Conservation (phyloP, 2,113 vertebrate genomes). For the Saguinus imperator region DNA sequence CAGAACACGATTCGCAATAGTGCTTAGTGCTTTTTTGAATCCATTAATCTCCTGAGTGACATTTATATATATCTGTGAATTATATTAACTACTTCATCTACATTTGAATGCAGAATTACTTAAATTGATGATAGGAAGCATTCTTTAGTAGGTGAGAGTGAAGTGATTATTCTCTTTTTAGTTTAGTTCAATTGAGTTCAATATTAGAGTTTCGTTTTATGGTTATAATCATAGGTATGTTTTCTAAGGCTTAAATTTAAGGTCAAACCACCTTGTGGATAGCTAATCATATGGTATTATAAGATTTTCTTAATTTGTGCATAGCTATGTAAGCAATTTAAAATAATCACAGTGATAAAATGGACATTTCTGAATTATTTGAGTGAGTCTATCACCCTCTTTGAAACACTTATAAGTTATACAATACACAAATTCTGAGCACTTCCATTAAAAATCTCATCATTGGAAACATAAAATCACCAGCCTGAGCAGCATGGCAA, state of each 20-base stretch:
- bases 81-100: conserved; percentile 59
- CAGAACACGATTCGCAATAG: conserved; percentile 33
- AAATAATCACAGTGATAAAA: conserved; percentile 26
- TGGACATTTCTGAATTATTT: conserved; percentile 27
- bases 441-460: not conserved
- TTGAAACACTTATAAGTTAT: conserved; percentile 2
- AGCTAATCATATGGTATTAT: not conserved
- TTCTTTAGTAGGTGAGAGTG: conserved; percentile 24
- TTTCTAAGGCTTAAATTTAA: conserved; percentile 30
- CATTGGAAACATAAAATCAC: conserved; percentile 23
- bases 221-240: not conserved
- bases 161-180: conserved; percentile 33
- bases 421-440: not conserved
- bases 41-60: conserved; percentile 46
- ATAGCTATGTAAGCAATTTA: not conserved
- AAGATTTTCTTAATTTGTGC: not conserved
- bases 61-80: conserved; percentile 47
- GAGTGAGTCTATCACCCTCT: not conserved
- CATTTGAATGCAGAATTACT: conserved; percentile 66
- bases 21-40: conserved; percentile 43
- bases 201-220: not conserved
- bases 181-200: conserved; percentile 5
- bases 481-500: too few species aligned
- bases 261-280: not conserved
- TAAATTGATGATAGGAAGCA: conserved; percentile 34